These are phyloP conservation scores for Mastomys coucha DNA, from an alignment of 2,113 vertebrate species.

Conservation along the genomic window DNA sequence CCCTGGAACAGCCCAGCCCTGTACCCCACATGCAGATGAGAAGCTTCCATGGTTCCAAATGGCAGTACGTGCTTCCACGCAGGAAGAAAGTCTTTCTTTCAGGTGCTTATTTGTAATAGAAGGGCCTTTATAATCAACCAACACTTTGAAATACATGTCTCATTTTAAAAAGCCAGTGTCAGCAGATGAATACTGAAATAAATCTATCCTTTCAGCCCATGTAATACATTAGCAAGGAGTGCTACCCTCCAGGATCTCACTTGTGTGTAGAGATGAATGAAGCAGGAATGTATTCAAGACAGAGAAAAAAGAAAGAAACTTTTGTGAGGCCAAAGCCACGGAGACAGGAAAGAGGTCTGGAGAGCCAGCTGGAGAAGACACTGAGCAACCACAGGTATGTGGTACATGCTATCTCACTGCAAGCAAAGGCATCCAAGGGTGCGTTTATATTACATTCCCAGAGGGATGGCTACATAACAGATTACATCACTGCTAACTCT, in stretches of 20 bases:
- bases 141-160: not conserved
- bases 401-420: not conserved
- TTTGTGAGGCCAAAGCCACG: not conserved
- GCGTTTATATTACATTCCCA: not conserved
- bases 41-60: not conserved
- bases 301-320: not conserved
- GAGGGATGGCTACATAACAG: not conserved
- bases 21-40: not conserved
- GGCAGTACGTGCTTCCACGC: not conserved
- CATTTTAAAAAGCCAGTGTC: not conserved
- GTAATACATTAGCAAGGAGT: not conserved
- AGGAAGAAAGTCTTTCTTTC: not conserved
- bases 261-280: not conserved
- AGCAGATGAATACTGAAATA: not conserved
- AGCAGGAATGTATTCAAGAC: not conserved
- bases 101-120: not conserved
- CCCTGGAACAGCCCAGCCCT: not conserved
- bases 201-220: not conserved
- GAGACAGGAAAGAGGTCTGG: not conserved
- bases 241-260: not conserved
- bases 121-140: fast-evolving
- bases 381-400: not conserved
- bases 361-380: not conserved
- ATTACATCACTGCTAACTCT: not conserved
- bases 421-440: not conserved